Evolutionary conservation across 2,888 invertebrate genomes (phyloP).

Genomic region (Drosophila neoperkinsi): DNA sequence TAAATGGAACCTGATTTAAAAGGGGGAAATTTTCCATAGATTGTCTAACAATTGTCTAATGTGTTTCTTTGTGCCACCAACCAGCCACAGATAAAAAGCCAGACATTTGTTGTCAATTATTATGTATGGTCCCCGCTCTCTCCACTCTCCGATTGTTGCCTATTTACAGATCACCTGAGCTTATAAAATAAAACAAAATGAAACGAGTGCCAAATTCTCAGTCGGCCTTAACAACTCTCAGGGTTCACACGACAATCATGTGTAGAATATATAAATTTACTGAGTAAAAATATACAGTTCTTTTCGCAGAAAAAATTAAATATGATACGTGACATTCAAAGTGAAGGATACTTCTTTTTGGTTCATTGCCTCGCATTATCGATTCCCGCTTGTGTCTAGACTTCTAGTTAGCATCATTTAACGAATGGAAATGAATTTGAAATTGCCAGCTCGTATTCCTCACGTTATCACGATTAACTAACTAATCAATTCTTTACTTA

Average conservation of each 20-base stretch:
- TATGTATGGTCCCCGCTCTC: constrained; percentile 1
- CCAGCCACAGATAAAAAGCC: constrained; percentile 8
- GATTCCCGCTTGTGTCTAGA: constrained; percentile 45
- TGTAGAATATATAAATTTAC: no score
- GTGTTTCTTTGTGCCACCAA: constrained; percentile 10
- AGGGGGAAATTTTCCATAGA: constrained; percentile 9
- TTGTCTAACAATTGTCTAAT: constrained; percentile 24
- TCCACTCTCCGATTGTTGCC: background rate
- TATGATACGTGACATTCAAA: background rate
- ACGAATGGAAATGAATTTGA: constrained; percentile 11
- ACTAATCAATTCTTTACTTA: constrained; percentile 6
- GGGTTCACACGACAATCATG: background rate
- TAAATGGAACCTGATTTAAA: background rate
- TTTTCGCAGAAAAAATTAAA: background rate
- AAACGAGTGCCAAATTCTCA: constrained; percentile 22
- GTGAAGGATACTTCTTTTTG: background rate
- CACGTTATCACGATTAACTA: background rate
- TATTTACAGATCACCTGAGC: constrained; percentile 33
- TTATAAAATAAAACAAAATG: constrained; percentile 22
- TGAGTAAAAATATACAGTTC: background rate
- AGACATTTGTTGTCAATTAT: constrained; percentile 19
- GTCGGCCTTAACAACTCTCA: constrained; percentile 15
- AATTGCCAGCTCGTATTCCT: background rate
- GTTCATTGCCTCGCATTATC: constrained; percentile 20
- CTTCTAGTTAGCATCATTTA: constrained; percentile 43